These are phyloP conservation scores for Harpalus rufipes DNA, from an alignment of 2,888 invertebrate species.

Conservation along the genomic window DNA sequence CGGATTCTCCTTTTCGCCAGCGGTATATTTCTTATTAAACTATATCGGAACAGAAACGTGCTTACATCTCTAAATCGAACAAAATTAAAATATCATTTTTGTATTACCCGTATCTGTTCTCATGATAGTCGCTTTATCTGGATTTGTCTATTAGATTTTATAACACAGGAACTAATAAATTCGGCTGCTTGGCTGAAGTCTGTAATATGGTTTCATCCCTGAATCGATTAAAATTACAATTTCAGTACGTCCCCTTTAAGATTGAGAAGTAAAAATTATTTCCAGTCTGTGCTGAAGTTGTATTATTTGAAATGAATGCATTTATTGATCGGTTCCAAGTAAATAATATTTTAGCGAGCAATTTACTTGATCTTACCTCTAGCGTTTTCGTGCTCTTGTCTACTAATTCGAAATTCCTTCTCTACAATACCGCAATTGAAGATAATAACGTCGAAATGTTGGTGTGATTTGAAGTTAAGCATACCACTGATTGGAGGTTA, in stretches of 20 bases:
- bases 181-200: not conserved
- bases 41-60: no score
- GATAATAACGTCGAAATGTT: conserved; percentile 20
- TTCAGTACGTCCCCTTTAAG: not conserved
- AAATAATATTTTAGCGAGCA: conserved; percentile 26
- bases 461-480: conserved; percentile 26
- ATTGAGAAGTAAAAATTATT: conserved; percentile 3
- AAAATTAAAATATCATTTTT: no score
- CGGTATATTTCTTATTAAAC: no score
- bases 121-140: not conserved
- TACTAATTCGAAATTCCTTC: conserved; percentile 41
- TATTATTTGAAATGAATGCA: conserved; percentile 31
- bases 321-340: conserved; percentile 41
- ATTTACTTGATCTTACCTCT: conserved; percentile 46
- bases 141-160: not conserved
- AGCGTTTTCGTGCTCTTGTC: conserved; percentile 22
- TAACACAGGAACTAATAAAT: not conserved
- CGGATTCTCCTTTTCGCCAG: no score
- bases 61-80: no score
- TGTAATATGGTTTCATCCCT: not conserved
- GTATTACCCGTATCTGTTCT: not conserved
- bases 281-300: not conserved
- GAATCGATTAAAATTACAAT: conserved; percentile 6
- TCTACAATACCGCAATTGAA: conserved; percentile 31
- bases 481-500: conserved; percentile 28